These are phyloP conservation scores for Carpatolechia fugitivella DNA, from an alignment of 2,888 invertebrate genomes.

Conservation along the genomic window DNA sequence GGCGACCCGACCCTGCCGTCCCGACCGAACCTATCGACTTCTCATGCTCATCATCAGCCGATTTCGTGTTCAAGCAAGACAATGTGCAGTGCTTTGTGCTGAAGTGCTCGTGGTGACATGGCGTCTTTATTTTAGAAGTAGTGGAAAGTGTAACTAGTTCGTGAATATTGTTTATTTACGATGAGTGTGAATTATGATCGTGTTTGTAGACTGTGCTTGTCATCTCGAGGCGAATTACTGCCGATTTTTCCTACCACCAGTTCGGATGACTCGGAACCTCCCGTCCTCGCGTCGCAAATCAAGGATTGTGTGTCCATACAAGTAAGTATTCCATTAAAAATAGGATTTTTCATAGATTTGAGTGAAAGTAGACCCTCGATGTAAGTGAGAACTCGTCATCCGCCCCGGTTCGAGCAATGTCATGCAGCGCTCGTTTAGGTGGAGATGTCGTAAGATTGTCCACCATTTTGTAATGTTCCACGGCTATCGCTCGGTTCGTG, in stretches of 20 bases:
- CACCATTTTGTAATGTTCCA: constrained; percentile 79
- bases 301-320: constrained; percentile 82
- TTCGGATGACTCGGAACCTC: constrained; percentile 74
- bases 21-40: constrained; percentile 78
- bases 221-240: constrained; percentile 79
- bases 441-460: constrained; percentile 81
- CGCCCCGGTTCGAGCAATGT: constrained; percentile 73
- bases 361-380: constrained; percentile 77
- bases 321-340: constrained; percentile 75
- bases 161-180: constrained; percentile 71
- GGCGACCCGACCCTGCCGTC: constrained; percentile 75
- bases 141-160: constrained; percentile 54
- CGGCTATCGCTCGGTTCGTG: constrained; percentile 73
- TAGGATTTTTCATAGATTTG: constrained; percentile 55
- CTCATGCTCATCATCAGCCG: constrained; percentile 80
- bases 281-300: constrained; percentile 81
- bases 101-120: constrained; percentile 78
- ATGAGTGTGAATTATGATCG: constrained; percentile 77
- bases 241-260: constrained; percentile 80
- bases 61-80: constrained; percentile 76
- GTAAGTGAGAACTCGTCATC: constrained; percentile 76
- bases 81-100: constrained; percentile 77
- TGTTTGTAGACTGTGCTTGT: constrained; percentile 82
- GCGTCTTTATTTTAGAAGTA: constrained; percentile 68
- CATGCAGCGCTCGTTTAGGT: constrained; percentile 73